Percentiles rank a stretch among this genome's conserved stretches.
These are phyloP conservation scores for Himalopsyche tibetana DNA, from an alignment of 2,888 invertebrate genomes.

Conservation along the genomic window DNA sequence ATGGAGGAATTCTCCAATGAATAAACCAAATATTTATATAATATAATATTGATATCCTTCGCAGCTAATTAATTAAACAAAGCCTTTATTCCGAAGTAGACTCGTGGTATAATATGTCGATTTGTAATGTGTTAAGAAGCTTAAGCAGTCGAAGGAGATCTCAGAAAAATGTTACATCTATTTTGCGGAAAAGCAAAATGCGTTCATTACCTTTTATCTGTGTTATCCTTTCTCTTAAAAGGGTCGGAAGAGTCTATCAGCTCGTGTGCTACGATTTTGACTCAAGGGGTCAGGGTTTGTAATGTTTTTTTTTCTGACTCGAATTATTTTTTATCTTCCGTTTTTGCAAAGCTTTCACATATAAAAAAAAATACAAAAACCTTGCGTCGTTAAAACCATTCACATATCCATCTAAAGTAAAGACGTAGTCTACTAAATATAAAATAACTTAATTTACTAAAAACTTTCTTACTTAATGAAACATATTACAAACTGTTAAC, in stretches of 20 bases:
- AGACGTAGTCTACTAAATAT: no score
- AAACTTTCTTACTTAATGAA: no score
- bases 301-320: neutral
- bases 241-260: slow-evolving; percentile 40
- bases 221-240: slow-evolving; percentile 40
- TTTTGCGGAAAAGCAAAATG: slow-evolving; percentile 41
- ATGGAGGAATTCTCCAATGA: neutral
- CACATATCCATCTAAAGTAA: no score
- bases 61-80: slow-evolving; percentile 27
- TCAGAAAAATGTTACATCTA: slow-evolving; percentile 35
- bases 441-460: no score
- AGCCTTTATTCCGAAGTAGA: neutral
- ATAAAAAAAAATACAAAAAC: neutral
- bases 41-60: neutral
- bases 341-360: neutral
- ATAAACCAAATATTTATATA: neutral
- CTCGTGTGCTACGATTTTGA: slow-evolving; percentile 35
- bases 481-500: no score
- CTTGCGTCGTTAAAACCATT: no score
- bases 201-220: slow-evolving; percentile 42
- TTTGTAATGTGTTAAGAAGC: slow-evolving; percentile 42
- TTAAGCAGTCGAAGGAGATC: slow-evolving; percentile 29
- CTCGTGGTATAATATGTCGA: slow-evolving; percentile 19
- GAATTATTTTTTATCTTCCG: neutral
- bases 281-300: slow-evolving; percentile 20